Conservation (phyloP, 2,113 vertebrate genomes). For the Rana temporaria region DNA sequence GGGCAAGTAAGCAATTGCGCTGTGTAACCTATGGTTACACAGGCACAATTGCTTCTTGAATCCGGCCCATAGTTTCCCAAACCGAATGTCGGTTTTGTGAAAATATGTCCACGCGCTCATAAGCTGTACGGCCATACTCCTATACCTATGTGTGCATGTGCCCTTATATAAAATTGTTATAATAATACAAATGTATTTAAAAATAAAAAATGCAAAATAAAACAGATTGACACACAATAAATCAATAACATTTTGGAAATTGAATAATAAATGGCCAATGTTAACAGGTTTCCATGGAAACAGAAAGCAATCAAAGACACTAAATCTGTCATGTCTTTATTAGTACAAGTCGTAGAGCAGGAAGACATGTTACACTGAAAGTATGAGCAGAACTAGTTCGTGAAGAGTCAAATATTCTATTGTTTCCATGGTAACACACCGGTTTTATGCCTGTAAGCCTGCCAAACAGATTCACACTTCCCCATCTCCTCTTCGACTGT, state of each 20-base stretch:
- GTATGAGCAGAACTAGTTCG: neutral
- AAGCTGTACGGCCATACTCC: too few relatives aligned
- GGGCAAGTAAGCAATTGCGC: too few relatives aligned
- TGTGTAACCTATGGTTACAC: too few relatives aligned
- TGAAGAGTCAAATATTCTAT: constrained; percentile 14
- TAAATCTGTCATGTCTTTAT: constrained; percentile 20
- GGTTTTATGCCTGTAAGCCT: neutral
- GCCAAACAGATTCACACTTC: constrained; percentile 14
- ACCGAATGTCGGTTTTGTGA: too few relatives aligned
- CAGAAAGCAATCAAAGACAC: constrained; percentile 8
- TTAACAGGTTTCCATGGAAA: constrained; percentile 31
- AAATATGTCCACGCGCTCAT: too few relatives aligned
- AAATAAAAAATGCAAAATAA: neutral
- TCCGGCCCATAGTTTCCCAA: too few relatives aligned
- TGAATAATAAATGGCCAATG: neutral
- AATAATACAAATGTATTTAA: too few relatives aligned
- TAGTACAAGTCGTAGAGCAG: constrained; percentile 14
- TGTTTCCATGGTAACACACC: constrained; percentile 45
- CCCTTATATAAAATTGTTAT: too few relatives aligned
- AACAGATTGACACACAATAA: neutral
- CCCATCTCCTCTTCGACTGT: neutral
- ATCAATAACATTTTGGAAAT: neutral
- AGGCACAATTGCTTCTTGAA: too few relatives aligned
- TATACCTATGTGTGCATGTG: too few relatives aligned
- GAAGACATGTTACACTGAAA: neutral